Percentiles rank a stretch among this genome's conserved stretches.
phyloP scores from a whole-genome alignment of 2,797 vertebrate genomes.

The Lepilemur ruficaudatus region DNA sequence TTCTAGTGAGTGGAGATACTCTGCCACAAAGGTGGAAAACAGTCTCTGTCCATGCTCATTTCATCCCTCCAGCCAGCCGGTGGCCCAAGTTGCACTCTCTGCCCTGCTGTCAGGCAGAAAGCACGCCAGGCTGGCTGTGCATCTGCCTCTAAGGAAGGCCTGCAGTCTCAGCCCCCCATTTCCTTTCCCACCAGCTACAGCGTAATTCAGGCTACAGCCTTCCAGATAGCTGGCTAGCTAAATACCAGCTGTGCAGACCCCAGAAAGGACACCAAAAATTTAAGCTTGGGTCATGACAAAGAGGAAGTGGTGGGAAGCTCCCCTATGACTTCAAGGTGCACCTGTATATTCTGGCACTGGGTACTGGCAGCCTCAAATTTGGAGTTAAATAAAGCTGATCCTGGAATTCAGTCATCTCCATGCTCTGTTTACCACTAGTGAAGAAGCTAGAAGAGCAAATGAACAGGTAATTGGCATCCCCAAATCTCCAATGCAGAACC shows the following conservation, averaged over 20 bases:
- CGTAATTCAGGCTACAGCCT: not conserved
- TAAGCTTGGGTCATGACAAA: not conserved
- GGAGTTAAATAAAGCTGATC: not conserved
- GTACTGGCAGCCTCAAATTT: not conserved
- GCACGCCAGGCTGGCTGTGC: not conserved
- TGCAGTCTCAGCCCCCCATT: not conserved
- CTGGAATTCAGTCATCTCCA: conserved; percentile 4
- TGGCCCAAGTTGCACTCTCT: not conserved
- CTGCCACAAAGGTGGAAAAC: not conserved
- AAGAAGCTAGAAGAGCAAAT: not conserved
- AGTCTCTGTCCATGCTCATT: not conserved
- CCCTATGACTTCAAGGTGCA: not conserved
- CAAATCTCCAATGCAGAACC: conserved; percentile 7
- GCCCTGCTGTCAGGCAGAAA: not conserved
- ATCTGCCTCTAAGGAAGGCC: not conserved
- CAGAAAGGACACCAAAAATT: not conserved
- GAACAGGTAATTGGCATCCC: not conserved
- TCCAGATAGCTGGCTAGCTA: not conserved
- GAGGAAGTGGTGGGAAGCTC: not conserved
- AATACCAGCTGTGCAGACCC: not conserved
- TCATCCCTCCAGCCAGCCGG: not conserved
- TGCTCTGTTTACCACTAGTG: not conserved
- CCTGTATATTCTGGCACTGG: not conserved
- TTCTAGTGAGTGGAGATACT: not conserved
- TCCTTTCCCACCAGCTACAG: not conserved